Evolutionary conservation across 2,888 invertebrate species (phyloP), one percentile per base, ranked within the genome.

Genomic region (Lissonota sp.): DNA sequence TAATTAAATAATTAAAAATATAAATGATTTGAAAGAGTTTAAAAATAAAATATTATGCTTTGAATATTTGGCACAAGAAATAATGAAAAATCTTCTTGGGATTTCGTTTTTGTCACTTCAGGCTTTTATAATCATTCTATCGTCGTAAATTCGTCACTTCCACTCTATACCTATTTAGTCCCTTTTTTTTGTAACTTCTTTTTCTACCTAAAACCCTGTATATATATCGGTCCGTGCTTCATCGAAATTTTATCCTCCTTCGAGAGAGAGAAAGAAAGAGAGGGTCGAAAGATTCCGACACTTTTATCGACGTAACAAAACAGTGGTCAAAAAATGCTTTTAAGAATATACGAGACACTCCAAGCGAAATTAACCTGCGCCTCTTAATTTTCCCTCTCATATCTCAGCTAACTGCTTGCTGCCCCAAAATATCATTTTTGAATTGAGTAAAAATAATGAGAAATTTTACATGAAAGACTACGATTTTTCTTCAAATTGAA

Each of bases 81-180:
- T 26, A 26, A 26, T 26, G 26, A 26, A 3, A 3, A n/a, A n/a
- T n/a, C n/a, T n/a, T 26, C 26, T 26, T 26, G 26, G 26, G 26
- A 26, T 26, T 26, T 26, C 3, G 26, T 26, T 26, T 26, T 26
- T 26, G 26, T 26, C 26, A 26, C 26, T 26, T 26, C 26, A 26
- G 26, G 26, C 26, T 26, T 26, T 26, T 26, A 26, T 26, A 26
- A 26, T 26, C 1, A 26, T 26, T 26, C 10, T 12, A 53, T 12
- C 53, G 6, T n/a, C 14, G 14, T 53, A 53, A 53, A 53, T 53
- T 53, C 53, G 14, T 53, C 53, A 53, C 53, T 12, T 53, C 49
- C n/a, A 5, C n/a, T 53, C 2, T 7, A 6, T 12, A 53, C 12
- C 14, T 53, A 14, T 12, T 5, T 53, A 14, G 53, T 53, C 14